A percentile compares a stretch with the other conserved stretches of the same genome.
Conservation (phyloP, 1,140 invertebrate species). For the Drosophila elegans region DNA sequence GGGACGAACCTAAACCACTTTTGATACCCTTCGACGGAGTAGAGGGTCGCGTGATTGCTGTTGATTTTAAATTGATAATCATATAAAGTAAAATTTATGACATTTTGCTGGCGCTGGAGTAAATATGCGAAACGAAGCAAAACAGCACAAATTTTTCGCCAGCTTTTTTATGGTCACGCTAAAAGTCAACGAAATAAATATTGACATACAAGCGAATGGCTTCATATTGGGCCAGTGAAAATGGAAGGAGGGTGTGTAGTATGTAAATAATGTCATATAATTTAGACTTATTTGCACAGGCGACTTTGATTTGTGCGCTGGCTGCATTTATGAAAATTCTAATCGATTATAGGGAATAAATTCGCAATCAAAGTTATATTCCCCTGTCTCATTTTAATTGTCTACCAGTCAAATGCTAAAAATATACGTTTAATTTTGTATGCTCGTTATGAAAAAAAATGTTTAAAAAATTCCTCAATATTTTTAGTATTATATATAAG, state of each 20-base stretch:
- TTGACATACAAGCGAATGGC: constrained; percentile 63
- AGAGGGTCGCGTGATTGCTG: constrained; percentile 24
- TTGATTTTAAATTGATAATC: constrained; percentile 77
- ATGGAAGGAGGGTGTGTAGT: background rate
- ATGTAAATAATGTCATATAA: constrained; percentile 69
- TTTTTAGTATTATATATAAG: no score
- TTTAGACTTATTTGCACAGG: constrained; percentile 74
- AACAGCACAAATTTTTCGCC: constrained; percentile 38
- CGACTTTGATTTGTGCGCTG: constrained; percentile 65
- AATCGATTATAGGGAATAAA: constrained; percentile 26
- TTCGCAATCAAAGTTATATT: background rate
- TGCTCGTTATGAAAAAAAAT: no score
- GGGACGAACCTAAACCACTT: constrained; percentile 6
- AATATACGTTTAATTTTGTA: no score
- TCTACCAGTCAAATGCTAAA: no score
- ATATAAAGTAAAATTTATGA: constrained; percentile 78
- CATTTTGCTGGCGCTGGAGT: constrained; percentile 22
- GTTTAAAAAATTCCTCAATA: no score
- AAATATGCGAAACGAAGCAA: constrained; percentile 34
- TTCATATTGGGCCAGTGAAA: constrained; percentile 26
- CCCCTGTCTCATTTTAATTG: no score
- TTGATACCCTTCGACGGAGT: constrained; percentile 17
- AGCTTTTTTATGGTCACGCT: constrained; percentile 60
- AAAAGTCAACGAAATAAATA: constrained; percentile 66
- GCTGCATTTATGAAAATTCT: constrained; percentile 61